Conservation (phyloP, 1,140 invertebrate genomes). For the Aphelenchoides besseyi region DNA sequence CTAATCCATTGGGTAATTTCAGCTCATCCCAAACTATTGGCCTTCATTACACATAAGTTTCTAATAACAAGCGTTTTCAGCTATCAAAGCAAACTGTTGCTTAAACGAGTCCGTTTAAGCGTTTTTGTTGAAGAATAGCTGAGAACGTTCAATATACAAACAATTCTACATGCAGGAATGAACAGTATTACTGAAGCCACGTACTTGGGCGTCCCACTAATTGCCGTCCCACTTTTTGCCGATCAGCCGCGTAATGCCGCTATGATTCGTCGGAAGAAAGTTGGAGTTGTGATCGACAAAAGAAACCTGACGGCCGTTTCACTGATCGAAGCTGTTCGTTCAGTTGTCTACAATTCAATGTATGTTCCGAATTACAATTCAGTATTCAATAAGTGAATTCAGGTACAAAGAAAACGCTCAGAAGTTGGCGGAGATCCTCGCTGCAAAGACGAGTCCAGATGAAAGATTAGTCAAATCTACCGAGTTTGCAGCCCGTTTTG, state of each 20-base stretch:
- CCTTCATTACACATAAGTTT: constrained; percentile 16
- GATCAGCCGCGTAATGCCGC: constrained; percentile 12
- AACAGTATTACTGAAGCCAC: constrained; percentile 8
- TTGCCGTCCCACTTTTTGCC: constrained; percentile 8
- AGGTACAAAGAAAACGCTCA: background rate
- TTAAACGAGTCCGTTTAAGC: no score
- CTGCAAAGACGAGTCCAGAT: background rate
- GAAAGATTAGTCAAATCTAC: background rate
- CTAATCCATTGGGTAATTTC: background rate
- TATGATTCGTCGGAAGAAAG: background rate
- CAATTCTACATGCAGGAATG: no score
- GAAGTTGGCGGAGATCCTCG: background rate
- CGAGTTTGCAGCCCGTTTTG: background rate
- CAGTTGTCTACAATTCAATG: background rate
- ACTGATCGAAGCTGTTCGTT: background rate
- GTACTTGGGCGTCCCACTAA: background rate
- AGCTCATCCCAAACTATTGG: constrained; percentile 11
- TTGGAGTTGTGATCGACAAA: constrained; percentile 14
- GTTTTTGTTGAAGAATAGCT: no score
- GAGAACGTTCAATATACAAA: no score
- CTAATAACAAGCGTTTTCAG: no score
- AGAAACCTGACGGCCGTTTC: background rate
- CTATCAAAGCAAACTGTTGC: no score
- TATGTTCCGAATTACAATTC: no score
- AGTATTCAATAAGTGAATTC: background rate